Conservation (phyloP, 2,888 invertebrate genomes). For the Psococerastis gibbosa region DNA sequence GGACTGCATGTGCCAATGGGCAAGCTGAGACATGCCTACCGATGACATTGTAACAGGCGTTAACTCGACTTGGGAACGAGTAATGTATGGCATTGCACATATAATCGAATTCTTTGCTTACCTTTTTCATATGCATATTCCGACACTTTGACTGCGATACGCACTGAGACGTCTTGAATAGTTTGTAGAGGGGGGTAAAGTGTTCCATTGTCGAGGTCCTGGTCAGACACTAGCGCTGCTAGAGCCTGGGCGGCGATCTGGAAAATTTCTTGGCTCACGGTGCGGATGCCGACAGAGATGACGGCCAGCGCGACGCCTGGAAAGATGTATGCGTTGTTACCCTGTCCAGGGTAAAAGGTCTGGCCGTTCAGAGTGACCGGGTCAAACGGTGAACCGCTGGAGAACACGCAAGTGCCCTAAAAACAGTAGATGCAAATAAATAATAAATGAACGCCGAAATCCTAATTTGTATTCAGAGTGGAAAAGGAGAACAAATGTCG, state of each 20-base stretch:
- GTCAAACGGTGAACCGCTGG: slow-evolving; percentile 91
- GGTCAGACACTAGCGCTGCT: slow-evolving; percentile 59
- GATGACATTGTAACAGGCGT: too few relatives aligned
- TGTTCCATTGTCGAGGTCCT: slow-evolving; percentile 63
- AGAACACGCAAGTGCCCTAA: slow-evolving; percentile 81
- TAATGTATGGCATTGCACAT: too few relatives aligned
- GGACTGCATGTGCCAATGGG: too few relatives aligned
- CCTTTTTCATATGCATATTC: slow-evolving; percentile 64
- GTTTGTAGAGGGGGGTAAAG: slow-evolving; percentile 77
- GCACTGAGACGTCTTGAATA: slow-evolving; percentile 70
- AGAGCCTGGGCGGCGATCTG: slow-evolving; percentile 74
- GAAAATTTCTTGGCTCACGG: slow-evolving; percentile 83
- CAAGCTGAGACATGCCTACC: too few relatives aligned
- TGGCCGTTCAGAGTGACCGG: slow-evolving; percentile 66
- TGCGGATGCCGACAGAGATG: slow-evolving; percentile 70
- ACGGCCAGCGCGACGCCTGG: slow-evolving; percentile 88
- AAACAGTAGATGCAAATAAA: slow-evolving; percentile 15
- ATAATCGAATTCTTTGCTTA: too few relatives aligned
- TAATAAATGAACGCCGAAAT: slow-evolving; percentile 9
- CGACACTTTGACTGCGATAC: slow-evolving; percentile 65
- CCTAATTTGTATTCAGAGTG: too few relatives aligned
- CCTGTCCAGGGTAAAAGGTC: slow-evolving; percentile 80
- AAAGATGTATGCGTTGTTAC: slow-evolving; percentile 95
- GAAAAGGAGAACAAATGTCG: too few relatives aligned
- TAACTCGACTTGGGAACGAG: too few relatives aligned